phyloP scores from a whole-genome alignment of 2,888 invertebrate genomes.

The Acanthoscelides obtectus region DNA sequence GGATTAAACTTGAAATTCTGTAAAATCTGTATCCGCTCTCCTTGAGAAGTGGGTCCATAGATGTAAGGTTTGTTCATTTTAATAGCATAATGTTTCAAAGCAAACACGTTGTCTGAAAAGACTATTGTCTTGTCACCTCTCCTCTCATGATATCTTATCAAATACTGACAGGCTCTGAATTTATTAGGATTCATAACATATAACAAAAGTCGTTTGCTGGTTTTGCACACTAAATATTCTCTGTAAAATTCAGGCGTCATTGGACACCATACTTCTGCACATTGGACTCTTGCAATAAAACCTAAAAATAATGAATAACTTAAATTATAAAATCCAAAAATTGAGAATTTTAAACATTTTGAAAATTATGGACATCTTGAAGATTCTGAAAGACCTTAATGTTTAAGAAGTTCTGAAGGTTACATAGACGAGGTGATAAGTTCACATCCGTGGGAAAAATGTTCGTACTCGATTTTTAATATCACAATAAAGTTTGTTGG shows the following conservation, averaged over 20 bases:
- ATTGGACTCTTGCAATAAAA: slow-evolving; percentile 92
- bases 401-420: no score
- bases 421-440: no score
- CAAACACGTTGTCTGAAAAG: slow-evolving; percentile 99
- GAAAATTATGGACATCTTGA: no score
- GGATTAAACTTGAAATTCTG: slow-evolving; percentile 99
- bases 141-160: slow-evolving; percentile 86
- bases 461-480: no score
- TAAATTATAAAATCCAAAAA: neutral
- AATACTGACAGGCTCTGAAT: slow-evolving; percentile 93
- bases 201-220: slow-evolving; percentile 85
- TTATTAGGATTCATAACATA: slow-evolving; percentile 99
- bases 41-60: slow-evolving; percentile 95
- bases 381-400: no score
- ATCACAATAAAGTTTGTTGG: no score
- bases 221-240: slow-evolving; percentile 89
- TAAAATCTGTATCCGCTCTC: slow-evolving; percentile 93
- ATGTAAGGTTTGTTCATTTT: slow-evolving; percentile 98
- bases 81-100: slow-evolving; percentile 93
- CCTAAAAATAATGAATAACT: slow-evolving; percentile 11
- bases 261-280: slow-evolving; percentile 99
- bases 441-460: no score
- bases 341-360: no score
- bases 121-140: slow-evolving; percentile 99
- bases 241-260: slow-evolving; percentile 99